Conservation (phyloP, 2,113 vertebrate genomes). For the Antennarius striatus region DNA sequence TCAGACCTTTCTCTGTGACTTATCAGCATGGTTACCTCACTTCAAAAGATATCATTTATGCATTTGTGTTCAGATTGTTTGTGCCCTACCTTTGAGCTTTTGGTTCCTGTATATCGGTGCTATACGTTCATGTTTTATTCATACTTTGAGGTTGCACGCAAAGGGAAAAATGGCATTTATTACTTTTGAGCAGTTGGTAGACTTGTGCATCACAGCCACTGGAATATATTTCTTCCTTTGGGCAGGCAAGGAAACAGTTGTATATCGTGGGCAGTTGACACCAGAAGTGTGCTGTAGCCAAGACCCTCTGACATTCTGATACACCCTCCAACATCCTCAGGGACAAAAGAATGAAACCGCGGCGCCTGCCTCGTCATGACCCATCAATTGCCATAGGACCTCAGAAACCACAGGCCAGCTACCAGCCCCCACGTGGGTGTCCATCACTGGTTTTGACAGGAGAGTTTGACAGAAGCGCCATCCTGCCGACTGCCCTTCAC, state of each 20-base stretch:
- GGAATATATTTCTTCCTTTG: slow-evolving; percentile 21
- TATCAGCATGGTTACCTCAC: slow-evolving; percentile 42
- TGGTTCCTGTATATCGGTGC: slow-evolving; percentile 10
- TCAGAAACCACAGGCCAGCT: slow-evolving; percentile 51
- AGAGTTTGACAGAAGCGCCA: slow-evolving; percentile 75
- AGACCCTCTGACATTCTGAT: slow-evolving; percentile 67
- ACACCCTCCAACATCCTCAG: slow-evolving; percentile 69
- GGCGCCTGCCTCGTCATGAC: slow-evolving; percentile 61
- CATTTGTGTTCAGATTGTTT: slow-evolving; percentile 30
- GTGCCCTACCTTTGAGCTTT: slow-evolving; percentile 1
- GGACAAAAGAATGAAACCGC: slow-evolving; percentile 70
- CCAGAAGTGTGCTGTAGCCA: slow-evolving; percentile 72
- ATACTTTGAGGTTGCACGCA: slow-evolving; percentile 10
- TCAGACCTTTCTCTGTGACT: slow-evolving; percentile 30
- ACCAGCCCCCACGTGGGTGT: slow-evolving; percentile 67
- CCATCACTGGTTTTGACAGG: slow-evolving; percentile 76
- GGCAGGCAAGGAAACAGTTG: slow-evolving; percentile 34
- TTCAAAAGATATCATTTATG: slow-evolving; percentile 36
- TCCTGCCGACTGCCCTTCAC: slow-evolving; percentile 67
- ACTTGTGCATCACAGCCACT: background rate
- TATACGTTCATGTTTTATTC: slow-evolving; percentile 47
- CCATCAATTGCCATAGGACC: slow-evolving; percentile 65
- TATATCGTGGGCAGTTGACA: slow-evolving; percentile 65
- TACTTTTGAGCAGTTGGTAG: background rate
- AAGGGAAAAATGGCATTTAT: background rate